Conservation (phyloP, 2,888 invertebrate genomes). For the Panopea generosa region DNA sequence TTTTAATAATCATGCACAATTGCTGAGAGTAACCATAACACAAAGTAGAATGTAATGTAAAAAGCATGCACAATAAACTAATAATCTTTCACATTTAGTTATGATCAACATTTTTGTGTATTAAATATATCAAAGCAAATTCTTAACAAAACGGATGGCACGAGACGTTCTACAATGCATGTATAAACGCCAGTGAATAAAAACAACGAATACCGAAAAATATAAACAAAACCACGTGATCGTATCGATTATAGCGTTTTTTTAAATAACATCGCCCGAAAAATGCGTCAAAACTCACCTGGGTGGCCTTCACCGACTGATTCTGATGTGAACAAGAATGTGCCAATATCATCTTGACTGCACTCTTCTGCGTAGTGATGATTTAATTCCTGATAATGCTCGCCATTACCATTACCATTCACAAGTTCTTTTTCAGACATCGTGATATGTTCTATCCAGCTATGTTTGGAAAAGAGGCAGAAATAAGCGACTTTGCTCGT, state of each 20-base stretch:
- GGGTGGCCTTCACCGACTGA: conserved; percentile 86
- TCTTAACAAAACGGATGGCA: too few species aligned
- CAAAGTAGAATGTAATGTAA: too few species aligned
- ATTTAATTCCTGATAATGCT: conserved; percentile 77
- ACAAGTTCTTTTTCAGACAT: conserved; percentile 60
- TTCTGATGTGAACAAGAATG: conserved; percentile 85
- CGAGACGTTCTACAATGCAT: too few species aligned
- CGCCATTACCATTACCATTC: conserved; percentile 44
- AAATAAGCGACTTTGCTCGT: conserved; percentile 19
- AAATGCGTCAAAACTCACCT: conserved; percentile 68
- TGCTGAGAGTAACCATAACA: too few species aligned
- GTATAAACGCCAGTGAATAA: too few species aligned
- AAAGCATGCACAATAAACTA: too few species aligned
- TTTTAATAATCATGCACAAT: too few species aligned
- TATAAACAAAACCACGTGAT: conserved; percentile 69
- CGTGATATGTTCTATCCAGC: conserved; percentile 29
- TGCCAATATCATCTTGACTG: conserved; percentile 80
- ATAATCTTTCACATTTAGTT: too few species aligned
- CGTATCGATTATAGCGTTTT: neutral
- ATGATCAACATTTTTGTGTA: too few species aligned
- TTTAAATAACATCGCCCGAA: too few species aligned
- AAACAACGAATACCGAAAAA: too few species aligned
- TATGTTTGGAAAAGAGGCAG: conserved; percentile 78
- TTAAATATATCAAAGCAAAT: too few species aligned
- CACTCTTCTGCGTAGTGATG: conserved; percentile 80